A percentile compares a stretch with the other conserved stretches of the same genome.
These are phyloP conservation scores for Orthonychiurus folsomi DNA, from an alignment of 2,888 invertebrate genomes.

Conservation along the genomic window DNA sequence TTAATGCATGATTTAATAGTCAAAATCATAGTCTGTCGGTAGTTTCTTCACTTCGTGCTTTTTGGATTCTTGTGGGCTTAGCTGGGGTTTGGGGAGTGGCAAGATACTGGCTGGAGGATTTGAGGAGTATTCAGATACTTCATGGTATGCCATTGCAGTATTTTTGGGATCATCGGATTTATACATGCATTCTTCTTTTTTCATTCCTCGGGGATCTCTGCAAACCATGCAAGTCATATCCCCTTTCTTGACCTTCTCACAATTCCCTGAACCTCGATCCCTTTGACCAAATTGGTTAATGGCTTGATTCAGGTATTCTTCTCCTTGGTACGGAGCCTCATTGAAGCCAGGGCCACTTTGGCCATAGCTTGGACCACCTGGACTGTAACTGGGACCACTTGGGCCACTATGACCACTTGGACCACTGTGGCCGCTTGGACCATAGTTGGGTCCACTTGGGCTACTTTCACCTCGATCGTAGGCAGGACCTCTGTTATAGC, in stretches of 20 bases:
- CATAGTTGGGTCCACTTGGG: too few species aligned
- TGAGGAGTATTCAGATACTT: conserved; percentile 51
- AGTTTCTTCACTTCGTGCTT: background rate
- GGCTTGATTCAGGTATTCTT: conserved; percentile 56
- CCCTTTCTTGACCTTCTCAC: conserved; percentile 61
- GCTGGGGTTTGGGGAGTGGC: background rate
- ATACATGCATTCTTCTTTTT: conserved; percentile 71
- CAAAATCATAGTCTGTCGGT: conserved; percentile 24
- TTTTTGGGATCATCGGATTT: conserved; percentile 59
- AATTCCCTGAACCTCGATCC: conserved; percentile 57
- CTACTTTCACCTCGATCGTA: too few species aligned
- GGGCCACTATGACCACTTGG: too few species aligned
- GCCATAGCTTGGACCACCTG: too few species aligned
- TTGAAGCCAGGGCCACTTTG: too few species aligned
- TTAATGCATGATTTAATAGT: conserved; percentile 19
- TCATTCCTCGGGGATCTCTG: conserved; percentile 57
- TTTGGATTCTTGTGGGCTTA: background rate
- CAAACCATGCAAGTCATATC: conserved; percentile 71
- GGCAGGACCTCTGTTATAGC: background rate
- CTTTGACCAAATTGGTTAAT: conserved; percentile 64
- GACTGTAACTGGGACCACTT: too few species aligned
- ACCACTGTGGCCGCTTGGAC: conserved; percentile 6
- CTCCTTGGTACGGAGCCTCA: conserved; percentile 10
- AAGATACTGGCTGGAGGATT: conserved; percentile 24
- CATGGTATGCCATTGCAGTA: conserved; percentile 58